These are phyloP conservation scores for Mesochorus sp. DNA, from an alignment of 2,888 invertebrate species.

Conservation along the genomic window DNA sequence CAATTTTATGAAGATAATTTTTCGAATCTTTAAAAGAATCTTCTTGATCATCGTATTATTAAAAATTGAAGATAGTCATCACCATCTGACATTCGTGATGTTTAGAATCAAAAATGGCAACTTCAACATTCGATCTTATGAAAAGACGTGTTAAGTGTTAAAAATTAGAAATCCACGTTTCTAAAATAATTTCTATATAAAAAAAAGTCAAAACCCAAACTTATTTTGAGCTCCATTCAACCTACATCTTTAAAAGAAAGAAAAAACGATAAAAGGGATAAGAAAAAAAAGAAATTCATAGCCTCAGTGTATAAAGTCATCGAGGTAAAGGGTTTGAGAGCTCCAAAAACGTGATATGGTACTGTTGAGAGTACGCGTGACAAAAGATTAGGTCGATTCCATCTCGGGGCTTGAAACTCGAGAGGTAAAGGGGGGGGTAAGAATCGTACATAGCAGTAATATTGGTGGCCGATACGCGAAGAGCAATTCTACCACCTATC, in stretches of 20 bases:
- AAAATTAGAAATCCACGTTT: too few species aligned
- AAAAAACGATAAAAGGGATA: neutral
- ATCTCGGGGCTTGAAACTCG: slow-evolving; percentile 47
- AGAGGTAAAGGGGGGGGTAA: slow-evolving; percentile 31
- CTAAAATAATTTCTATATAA: neutral
- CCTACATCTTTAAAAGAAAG: too few species aligned
- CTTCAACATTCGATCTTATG: too few species aligned
- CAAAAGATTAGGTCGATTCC: slow-evolving; percentile 74
- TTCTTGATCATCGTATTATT: too few species aligned
- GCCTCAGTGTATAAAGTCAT: slow-evolving; percentile 62
- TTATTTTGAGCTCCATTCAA: too few species aligned
- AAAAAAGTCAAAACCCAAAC: too few species aligned
- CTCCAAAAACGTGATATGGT: slow-evolving; percentile 32
- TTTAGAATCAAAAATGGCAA: too few species aligned
- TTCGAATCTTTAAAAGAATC: too few species aligned
- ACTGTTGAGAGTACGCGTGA: slow-evolving; percentile 62
- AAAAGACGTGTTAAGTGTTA: too few species aligned
- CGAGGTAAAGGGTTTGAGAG: slow-evolving; percentile 67
- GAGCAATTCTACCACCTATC: slow-evolving; percentile 18
- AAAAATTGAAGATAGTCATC: too few species aligned
- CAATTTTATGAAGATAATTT: too few species aligned
- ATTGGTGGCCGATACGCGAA: slow-evolving; percentile 10
- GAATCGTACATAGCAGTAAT: neutral
- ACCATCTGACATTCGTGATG: too few species aligned
- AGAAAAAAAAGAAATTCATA: slow-evolving; percentile 15